phyloP scores from a whole-genome alignment of 35 echinoderm and acorn worm species.

The Ptychodera flava region DNA sequence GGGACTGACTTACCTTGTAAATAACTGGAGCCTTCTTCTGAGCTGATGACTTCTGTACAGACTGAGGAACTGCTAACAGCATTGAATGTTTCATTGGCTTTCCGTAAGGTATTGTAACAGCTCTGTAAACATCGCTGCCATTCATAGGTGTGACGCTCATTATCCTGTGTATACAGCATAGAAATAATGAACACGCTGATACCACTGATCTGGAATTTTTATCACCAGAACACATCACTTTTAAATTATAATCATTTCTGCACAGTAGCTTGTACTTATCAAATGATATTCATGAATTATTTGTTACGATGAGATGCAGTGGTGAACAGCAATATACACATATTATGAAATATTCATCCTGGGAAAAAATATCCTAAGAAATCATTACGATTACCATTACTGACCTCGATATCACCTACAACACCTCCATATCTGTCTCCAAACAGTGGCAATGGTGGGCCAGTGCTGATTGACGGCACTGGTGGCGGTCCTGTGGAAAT shows the following conservation, averaged over 20 bases:
- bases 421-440: conserved; percentile 65
- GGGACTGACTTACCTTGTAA: conserved; percentile 51
- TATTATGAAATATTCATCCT: no score
- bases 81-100: conserved; percentile 84
- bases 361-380: no score
- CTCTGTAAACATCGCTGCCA: conserved; percentile 87
- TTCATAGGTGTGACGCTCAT: conserved; percentile 61
- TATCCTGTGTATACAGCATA: conserved; percentile 50
- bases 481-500: conserved; percentile 6
- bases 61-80: conserved; percentile 88
- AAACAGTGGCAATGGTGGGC: background rate
- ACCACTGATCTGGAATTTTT: no score
- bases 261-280: no score
- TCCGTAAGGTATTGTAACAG: conserved; percentile 64
- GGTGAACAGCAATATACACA: no score
- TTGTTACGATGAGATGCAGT: no score
- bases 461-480: conserved; percentile 5
- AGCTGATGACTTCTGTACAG: conserved; percentile 87
- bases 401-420: conserved; percentile 50
- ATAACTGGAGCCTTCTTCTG: conserved; percentile 63
- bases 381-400: no score
- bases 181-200: no score
- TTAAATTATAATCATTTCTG: no score
- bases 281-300: no score
- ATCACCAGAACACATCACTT: no score